phyloP scores from a whole-genome alignment of 2,113 vertebrate genomes.

The Catagonus wagneri region DNA sequence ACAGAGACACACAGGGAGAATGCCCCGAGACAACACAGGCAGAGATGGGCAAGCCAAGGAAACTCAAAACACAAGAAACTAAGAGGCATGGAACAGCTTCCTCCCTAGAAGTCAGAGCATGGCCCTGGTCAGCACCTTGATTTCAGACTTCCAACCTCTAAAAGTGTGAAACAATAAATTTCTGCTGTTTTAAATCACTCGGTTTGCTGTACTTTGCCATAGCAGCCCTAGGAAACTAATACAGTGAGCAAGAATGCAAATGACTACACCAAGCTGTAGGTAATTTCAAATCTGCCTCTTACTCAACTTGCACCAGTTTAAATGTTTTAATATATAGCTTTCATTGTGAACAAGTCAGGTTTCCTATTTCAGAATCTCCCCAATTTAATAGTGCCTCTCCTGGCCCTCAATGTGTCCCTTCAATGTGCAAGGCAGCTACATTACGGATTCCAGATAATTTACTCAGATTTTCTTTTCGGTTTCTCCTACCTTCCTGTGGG shows the following conservation, averaged over 20 bases:
- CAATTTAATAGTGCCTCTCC: not conserved
- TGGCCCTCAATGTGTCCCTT: not conserved
- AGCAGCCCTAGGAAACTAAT: not conserved
- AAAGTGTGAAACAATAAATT: not conserved
- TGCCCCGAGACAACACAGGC: not conserved
- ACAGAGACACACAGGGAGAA: not conserved
- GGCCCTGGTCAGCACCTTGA: not conserved
- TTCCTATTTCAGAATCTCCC: not conserved
- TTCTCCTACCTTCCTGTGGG: not conserved
- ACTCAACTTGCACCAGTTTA: not conserved
- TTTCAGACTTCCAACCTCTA: not conserved
- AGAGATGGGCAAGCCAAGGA: not conserved
- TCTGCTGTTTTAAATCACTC: constrained; percentile 10
- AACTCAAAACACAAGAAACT: not conserved
- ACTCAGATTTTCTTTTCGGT: not conserved
- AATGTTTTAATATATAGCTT: not conserved
- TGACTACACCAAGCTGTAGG: not conserved
- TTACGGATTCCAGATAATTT: not conserved
- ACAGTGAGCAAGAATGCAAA: constrained; percentile 24
- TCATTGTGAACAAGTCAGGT: not conserved
- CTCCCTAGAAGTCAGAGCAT: not conserved
- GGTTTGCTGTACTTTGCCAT: not conserved
- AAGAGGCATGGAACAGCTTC: not conserved
- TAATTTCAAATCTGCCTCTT: constrained; percentile 1
- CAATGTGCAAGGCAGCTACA: not conserved